These are phyloP conservation scores for Lates japonicus DNA, from an alignment of 2,797 vertebrate genomes.

Conservation along the genomic window DNA sequence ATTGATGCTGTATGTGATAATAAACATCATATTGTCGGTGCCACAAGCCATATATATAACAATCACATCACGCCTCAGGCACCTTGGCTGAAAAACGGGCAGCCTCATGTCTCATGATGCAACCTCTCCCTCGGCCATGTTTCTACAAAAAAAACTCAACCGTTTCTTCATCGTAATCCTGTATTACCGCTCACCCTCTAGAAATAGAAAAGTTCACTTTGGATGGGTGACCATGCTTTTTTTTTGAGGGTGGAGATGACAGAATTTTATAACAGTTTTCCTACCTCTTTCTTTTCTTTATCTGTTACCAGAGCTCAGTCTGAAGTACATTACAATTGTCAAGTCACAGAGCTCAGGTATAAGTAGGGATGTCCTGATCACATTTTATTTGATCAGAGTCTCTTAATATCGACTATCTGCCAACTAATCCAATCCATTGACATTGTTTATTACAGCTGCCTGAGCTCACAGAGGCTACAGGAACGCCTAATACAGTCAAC, in stretches of 20 bases:
- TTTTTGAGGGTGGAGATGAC: not conserved
- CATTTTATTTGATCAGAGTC: not conserved
- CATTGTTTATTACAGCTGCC: not conserved
- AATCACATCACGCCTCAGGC: conserved; percentile 12
- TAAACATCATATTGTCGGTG: not conserved
- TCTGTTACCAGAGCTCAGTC: not conserved
- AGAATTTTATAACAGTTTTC: conserved; percentile 1
- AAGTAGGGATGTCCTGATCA: not conserved
- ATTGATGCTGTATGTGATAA: conserved; percentile 31
- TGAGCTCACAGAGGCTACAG: not conserved
- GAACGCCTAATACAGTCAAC: not conserved
- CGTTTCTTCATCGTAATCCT: conserved; percentile 16
- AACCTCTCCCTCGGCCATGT: conserved; percentile 15
- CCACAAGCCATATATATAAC: not conserved
- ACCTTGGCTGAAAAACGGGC: conserved; percentile 6
- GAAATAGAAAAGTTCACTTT: conserved; percentile 23
- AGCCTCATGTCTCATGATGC: conserved; percentile 29
- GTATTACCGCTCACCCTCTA: not conserved
- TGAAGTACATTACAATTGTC: not conserved
- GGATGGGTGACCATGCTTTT: not conserved
- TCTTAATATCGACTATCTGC: not conserved
- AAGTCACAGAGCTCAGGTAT: conserved; percentile 1
- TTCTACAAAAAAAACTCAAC: not conserved
- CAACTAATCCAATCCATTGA: not conserved
- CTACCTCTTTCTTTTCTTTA: not conserved